Evolutionary conservation across 2,888 invertebrate species (phyloP).

Genomic region (Diarsia dahlii): DNA sequence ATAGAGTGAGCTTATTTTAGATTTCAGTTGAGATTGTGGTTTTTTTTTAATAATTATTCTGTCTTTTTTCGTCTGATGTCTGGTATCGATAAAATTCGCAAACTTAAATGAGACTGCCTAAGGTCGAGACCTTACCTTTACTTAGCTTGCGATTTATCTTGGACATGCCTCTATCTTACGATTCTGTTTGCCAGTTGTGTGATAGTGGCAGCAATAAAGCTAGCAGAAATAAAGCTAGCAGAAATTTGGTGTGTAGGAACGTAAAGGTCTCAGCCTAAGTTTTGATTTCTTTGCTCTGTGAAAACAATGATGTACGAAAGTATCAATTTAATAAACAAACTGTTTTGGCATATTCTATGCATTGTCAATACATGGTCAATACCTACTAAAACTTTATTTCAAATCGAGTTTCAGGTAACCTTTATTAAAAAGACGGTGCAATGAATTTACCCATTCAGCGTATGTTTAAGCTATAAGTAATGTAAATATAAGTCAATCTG

Average conservation of each 20-base stretch:
- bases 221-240: not conserved
- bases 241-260: not conserved
- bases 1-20: conserved; percentile 76
- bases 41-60: conserved; percentile 31
- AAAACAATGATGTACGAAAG: not conserved
- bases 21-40: conserved; percentile 66
- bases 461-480: not conserved
- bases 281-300: not conserved
- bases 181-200: not conserved
- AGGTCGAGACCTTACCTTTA: too few species aligned
- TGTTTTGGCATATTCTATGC: not conserved
- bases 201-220: not conserved
- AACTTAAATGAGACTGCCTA: too few species aligned
- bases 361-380: too few species aligned
- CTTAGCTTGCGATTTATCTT: too few species aligned
- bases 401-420: not conserved
- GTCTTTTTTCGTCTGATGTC: conserved; percentile 5
- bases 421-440: not conserved
- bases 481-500: not conserved
- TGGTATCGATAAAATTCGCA: conserved; percentile 10
- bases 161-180: not conserved
- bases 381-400: not conserved
- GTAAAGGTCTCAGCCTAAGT: not conserved
- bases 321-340: not conserved
- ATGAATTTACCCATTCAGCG: not conserved